Base-by-base conservation (phyloP, 2,888 invertebrate genomes). In the Hypomecis punctinalis region DNA sequence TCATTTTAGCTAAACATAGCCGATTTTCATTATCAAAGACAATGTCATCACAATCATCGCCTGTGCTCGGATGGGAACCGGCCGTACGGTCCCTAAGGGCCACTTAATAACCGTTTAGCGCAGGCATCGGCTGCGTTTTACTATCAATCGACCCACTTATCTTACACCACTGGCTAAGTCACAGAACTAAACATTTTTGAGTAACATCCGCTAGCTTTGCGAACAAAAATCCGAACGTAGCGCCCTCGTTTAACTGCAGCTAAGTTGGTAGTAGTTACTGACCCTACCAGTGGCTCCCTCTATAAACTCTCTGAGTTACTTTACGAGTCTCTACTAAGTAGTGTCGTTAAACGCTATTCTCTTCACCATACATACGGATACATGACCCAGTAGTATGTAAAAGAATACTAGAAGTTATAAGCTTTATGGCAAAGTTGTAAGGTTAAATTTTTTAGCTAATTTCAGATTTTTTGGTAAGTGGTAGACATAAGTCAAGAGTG, bases 81-180 rank as follows among this genome's bases (percentile, higher is more conserved):
- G 43, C 42, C 35, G 9, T 43, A 48, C 13, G 33, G 5, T 37
- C 43, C 43, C 60, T 46, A 59, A 71, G 63, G 64, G 61, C 61
- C 72, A 70, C 70, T 72, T 67, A 64, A 63, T 68, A 67, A 67
- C 63, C 72, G 74, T 78, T 77, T 65, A 68, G 62, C 54, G 67
- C 78, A 80, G 78, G 67, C 74, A 69, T 67, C 75, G 72, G 67
- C 74, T 81, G 83, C 69, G 71, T 72, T 82, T 80, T 73, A 82
- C 74, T 75, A 47, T 39, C 46, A 5, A 39, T 23, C 13, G 9
- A 52, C 40, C 39, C 40, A 52, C 52, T 40, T 52, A 40, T 6
- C 9, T 10, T 23, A 7, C 0, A 11, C 9, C 9, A 7, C 10
- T 10, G 40, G 40, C n/a, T 3, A 52, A 52, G 33, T 40, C 5